Conservation (phyloP, 2,113 vertebrate species). For the Prunella himalayana region DNA sequence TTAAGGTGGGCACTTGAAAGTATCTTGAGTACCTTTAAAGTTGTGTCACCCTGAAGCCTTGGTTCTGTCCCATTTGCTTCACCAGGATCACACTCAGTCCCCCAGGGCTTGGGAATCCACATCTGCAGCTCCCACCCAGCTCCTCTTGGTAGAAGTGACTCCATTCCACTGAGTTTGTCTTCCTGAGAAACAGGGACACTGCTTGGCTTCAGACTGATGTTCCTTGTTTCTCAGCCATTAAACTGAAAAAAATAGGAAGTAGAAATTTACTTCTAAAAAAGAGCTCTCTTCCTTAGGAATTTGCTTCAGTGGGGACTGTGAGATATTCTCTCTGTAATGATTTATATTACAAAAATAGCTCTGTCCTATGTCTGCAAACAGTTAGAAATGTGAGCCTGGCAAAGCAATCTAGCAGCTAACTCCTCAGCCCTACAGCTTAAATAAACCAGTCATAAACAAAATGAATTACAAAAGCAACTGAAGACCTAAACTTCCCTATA, state of each 20-base stretch:
- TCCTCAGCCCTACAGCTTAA: not conserved
- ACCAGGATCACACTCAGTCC: not conserved
- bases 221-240: not conserved
- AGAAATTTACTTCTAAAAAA: constrained; percentile 4
- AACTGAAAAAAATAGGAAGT: not conserved
- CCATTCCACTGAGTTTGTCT: not conserved
- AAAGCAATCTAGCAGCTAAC: not conserved
- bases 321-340: constrained; percentile 8
- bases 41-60: not conserved
- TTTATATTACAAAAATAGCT: constrained; percentile 36
- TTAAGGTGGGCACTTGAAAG: not conserved
- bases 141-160: not conserved
- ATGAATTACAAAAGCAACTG: not conserved
- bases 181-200: not conserved
- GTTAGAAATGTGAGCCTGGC: constrained; percentile 6
- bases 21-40: not conserved
- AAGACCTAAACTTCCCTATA: not conserved
- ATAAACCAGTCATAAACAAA: not conserved
- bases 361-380: not conserved
- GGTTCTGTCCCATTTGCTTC: not conserved
- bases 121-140: not conserved
- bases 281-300: not conserved
- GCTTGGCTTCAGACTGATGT: not conserved
- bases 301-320: not conserved
- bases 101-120: rapidly evolving